phyloP scores from a whole-genome alignment of 2,888 invertebrate species.

The Drosophila parthenogenetica region DNA sequence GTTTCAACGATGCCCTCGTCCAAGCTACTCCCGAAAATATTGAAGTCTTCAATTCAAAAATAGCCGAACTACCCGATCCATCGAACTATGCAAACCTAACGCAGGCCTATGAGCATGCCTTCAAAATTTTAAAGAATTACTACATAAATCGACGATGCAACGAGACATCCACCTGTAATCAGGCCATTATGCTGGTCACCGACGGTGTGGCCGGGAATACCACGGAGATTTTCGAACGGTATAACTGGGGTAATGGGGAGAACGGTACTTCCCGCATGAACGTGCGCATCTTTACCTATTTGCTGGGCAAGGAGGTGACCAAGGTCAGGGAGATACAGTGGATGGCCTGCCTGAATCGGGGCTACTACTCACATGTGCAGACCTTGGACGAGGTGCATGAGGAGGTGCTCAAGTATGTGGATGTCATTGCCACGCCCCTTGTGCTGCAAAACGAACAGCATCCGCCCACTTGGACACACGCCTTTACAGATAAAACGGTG shows the following conservation, averaged over 20 bases:
- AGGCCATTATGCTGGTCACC: slow-evolving; percentile 98
- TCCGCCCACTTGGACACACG: slow-evolving; percentile 97
- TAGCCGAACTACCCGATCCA: slow-evolving; percentile 87
- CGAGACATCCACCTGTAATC: slow-evolving; percentile 91
- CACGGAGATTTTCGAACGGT: slow-evolving; percentile 92
- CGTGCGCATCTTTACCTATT: slow-evolving; percentile 97
- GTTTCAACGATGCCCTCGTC: slow-evolving; percentile 93
- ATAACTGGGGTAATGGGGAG: slow-evolving; percentile 89
- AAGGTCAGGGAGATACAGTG: slow-evolving; percentile 95
- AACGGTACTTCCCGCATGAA: slow-evolving; percentile 90
- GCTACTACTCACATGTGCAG: slow-evolving; percentile 97
- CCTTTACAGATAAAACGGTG: slow-evolving; percentile 95
- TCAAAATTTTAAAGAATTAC: slow-evolving; percentile 90
- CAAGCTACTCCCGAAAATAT: slow-evolving; percentile 95
- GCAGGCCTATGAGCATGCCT: slow-evolving; percentile 92
- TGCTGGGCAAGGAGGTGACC: slow-evolving; percentile 96
- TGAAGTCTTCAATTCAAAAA: slow-evolving; percentile 89
- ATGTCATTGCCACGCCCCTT: slow-evolving; percentile 95
- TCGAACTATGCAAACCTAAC: slow-evolving; percentile 94
- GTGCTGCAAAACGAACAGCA: slow-evolving; percentile 91
- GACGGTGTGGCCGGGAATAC: slow-evolving; percentile 96
- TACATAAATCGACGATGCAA: slow-evolving; percentile 86
- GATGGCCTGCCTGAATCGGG: slow-evolving; percentile 98
- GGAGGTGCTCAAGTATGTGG: slow-evolving; percentile 97
- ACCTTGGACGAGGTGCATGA: slow-evolving; percentile 98